Evolutionary conservation across 2,888 invertebrate genomes (phyloP).

Genomic region (Luperina testacea): DNA sequence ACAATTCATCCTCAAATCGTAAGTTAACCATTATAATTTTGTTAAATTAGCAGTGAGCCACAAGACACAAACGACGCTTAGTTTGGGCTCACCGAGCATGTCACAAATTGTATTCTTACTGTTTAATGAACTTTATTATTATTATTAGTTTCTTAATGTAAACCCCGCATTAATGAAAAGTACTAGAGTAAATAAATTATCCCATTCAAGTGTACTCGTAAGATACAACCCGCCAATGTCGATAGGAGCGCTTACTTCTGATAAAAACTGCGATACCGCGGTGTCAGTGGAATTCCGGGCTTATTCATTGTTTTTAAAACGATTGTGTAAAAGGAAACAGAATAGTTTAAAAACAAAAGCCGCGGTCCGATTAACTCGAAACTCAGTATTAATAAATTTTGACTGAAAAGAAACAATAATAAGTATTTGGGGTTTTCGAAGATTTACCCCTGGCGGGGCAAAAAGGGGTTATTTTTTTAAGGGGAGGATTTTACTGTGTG

Average conservation of each 20-base stretch:
- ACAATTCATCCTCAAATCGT: neutral
- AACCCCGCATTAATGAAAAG: slow-evolving; percentile 1
- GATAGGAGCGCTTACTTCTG: slow-evolving; percentile 46
- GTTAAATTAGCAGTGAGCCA: neutral
- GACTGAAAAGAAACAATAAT: too few relatives aligned
- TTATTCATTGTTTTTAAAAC: slow-evolving; percentile 53
- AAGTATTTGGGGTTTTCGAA: too few relatives aligned
- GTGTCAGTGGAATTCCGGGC: slow-evolving; percentile 49
- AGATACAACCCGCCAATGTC: slow-evolving; percentile 28
- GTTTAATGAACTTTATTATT: neutral
- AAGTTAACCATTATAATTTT: neutral
- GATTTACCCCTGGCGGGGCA: too few relatives aligned
- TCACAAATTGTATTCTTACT: neutral
- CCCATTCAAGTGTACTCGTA: slow-evolving; percentile 42
- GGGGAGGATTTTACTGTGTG: too few relatives aligned
- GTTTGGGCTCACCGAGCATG: neutral
- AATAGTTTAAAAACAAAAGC: too few relatives aligned
- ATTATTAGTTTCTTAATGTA: neutral
- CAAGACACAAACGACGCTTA: neutral
- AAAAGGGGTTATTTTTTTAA: too few relatives aligned
- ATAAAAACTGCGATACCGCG: slow-evolving; percentile 53
- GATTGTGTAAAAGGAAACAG: slow-evolving; percentile 25
- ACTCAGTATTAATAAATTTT: too few relatives aligned
- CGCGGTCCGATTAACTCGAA: too few relatives aligned
- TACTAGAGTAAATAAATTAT: slow-evolving; percentile 47